Percentiles rank a stretch among this genome's conserved stretches.
Evolutionary conservation across 2,888 invertebrate genomes (phyloP).

Genomic region (Bombylius discolor): DNA sequence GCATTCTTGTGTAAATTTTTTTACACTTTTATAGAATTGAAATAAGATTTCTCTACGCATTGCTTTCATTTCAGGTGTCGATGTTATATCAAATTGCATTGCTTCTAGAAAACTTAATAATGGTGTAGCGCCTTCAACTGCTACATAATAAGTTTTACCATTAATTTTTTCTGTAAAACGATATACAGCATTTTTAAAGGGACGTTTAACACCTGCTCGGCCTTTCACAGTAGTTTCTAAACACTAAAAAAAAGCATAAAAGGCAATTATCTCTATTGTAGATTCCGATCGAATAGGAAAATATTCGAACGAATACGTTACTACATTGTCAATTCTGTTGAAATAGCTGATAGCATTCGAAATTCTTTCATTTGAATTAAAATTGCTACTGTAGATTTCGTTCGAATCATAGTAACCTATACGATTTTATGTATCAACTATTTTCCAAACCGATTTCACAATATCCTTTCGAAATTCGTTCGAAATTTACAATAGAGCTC

Average conservation of each 20-base stretch:
- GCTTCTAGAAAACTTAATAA: conserved; percentile 28
- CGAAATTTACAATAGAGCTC: no score
- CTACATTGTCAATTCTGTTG: not conserved
- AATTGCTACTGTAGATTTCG: no score
- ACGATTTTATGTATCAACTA: no score
- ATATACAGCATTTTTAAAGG: conserved; percentile 27
- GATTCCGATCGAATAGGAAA: not conserved
- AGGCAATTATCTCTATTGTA: not conserved
- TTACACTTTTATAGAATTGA: conserved; percentile 25
- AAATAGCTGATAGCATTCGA: no score
- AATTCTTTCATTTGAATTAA: no score
- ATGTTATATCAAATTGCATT: conserved; percentile 18
- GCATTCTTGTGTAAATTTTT: conserved; percentile 19
- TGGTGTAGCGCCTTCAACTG: conserved; percentile 31
- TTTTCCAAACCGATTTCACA: no score
- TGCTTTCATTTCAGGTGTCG: conserved; percentile 24
- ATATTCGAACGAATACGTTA: not conserved
- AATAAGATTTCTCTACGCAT: conserved; percentile 28
- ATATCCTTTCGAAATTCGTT: no score
- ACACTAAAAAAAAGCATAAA: conserved; percentile 14
- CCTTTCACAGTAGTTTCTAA: conserved; percentile 20
- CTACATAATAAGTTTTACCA: conserved; percentile 23
- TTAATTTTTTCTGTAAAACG: conserved; percentile 19
- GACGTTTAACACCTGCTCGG: conserved; percentile 28
- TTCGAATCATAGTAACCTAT: no score